Base-by-base conservation (phyloP, 2,113 vertebrate species). In the Phoenicopterus ruber region DNA sequence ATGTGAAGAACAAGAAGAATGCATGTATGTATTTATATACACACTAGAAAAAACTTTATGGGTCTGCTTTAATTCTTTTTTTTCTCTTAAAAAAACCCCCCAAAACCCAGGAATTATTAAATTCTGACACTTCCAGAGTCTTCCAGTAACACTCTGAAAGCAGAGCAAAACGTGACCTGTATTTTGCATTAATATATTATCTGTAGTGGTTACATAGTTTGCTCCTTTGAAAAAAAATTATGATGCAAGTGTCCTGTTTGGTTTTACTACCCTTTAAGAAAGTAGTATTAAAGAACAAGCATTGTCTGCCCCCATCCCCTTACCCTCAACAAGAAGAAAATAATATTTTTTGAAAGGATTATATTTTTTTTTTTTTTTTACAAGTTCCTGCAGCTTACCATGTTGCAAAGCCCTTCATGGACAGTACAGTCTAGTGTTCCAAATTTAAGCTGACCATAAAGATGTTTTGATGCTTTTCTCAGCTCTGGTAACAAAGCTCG, bases 371-470 rank as follows among this genome's bases (percentile, higher is more conserved):
- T 38, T 44, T 49, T 80, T 42, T 44, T 49, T 25, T 57, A 72
- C 46, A 71, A 71, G n/a, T 59, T 88, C 25, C 69, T 94, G 42
- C n/a, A 84, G 7, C 96, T 98, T 98, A 99, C 99, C 98, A 82
- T 98, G 69, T 98, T 99, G 97, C 99, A 99, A 92, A 99, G 98
- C 49, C 97, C 97, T 81, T 99, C 98, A 32, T 99, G 99, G 78
- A 99, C 93, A 59, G 99, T 99, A 76, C 99, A 99, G 95, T 99
- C 99, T 71, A 99, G 91, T 2, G 99, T 99, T 17, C 99, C 99
- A 96, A 99, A 99, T 97, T 98, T 99, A 84, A 99, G 98, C 94
- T 99, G 99, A 61, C 99, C 99, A 50, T 98, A 98, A 92, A 99
- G 96, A 82, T 99, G 98, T 93, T 99, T 98, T 4, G 99, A 99